Conservation (phyloP, 2,888 invertebrate genomes). For the Operophtera brumata region DNA sequence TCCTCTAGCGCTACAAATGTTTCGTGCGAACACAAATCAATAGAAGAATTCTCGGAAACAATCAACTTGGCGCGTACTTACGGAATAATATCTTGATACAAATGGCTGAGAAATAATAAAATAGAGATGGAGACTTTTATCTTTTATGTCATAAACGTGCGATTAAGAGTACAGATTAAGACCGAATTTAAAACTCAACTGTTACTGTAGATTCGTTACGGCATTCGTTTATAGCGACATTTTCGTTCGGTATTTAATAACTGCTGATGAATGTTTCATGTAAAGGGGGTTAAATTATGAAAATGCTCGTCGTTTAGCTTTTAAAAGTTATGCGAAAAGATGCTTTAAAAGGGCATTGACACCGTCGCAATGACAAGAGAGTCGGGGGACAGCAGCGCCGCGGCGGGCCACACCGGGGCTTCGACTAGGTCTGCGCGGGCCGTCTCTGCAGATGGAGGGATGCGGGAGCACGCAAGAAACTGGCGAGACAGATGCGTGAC, state of each 20-base stretch:
- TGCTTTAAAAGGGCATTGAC: constrained; percentile 50
- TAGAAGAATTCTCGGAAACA: constrained; percentile 18
- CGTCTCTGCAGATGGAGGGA: constrained; percentile 71
- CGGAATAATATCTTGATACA: background rate
- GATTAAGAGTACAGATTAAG: background rate
- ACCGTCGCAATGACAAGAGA: constrained; percentile 49
- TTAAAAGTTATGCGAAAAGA: constrained; percentile 30
- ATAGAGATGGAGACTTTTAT: background rate
- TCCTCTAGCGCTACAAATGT: constrained; percentile 9
- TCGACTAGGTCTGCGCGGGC: constrained; percentile 29
- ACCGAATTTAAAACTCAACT: background rate
- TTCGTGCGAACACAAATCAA: constrained; percentile 23
- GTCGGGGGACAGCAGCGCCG: constrained; percentile 34
- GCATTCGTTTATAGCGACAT: background rate
- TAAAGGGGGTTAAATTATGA: constrained; percentile 11
- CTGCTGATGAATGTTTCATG: constrained; percentile 16
- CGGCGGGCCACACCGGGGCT: constrained; percentile 11
- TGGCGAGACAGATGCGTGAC: constrained; percentile 77
- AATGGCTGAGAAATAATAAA: background rate
- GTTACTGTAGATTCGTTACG: background rate
- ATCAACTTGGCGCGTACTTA: background rate
- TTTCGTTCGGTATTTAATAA: constrained; percentile 24
- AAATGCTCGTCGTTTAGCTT: constrained; percentile 18
- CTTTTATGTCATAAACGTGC: background rate
- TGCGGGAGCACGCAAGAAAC: constrained; percentile 71